Conservation (phyloP, 2,113 vertebrate species). For the Coracopsis vasa region DNA sequence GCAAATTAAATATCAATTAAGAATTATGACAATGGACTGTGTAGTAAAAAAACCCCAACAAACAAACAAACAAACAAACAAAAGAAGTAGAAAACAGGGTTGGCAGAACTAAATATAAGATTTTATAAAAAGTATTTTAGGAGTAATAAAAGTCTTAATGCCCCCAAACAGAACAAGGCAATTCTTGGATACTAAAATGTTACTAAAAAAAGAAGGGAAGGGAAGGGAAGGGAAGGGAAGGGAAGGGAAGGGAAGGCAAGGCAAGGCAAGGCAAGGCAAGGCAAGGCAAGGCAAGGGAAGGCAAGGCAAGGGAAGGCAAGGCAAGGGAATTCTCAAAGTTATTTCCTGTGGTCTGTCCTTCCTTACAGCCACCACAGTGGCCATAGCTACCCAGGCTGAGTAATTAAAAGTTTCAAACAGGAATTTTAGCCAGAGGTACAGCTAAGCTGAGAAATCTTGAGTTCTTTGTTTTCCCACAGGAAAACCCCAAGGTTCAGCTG, state of each 20-base stretch:
- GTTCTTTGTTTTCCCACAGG: background rate
- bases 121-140: background rate
- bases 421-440: background rate
- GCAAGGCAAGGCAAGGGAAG: background rate
- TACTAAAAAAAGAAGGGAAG: background rate
- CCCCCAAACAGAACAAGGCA: rapidly evolving
- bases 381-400: background rate
- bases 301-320: background rate
- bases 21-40: background rate
- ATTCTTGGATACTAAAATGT: background rate
- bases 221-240: background rate
- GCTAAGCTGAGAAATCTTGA: background rate
- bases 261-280: background rate
- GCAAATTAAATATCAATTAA: background rate
- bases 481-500: background rate
- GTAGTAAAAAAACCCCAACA: too few relatives aligned
- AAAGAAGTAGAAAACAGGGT: background rate
- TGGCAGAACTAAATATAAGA: background rate
- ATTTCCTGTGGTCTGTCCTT: background rate
- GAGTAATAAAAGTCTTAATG: background rate
- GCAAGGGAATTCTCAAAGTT: background rate
- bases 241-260: too few relatives aligned
- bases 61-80: background rate
- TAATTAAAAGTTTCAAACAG: background rate
- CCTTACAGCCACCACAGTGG: background rate